phyloP scores from a whole-genome alignment of 2,888 invertebrate genomes.

The Leptothorax acervorum region DNA sequence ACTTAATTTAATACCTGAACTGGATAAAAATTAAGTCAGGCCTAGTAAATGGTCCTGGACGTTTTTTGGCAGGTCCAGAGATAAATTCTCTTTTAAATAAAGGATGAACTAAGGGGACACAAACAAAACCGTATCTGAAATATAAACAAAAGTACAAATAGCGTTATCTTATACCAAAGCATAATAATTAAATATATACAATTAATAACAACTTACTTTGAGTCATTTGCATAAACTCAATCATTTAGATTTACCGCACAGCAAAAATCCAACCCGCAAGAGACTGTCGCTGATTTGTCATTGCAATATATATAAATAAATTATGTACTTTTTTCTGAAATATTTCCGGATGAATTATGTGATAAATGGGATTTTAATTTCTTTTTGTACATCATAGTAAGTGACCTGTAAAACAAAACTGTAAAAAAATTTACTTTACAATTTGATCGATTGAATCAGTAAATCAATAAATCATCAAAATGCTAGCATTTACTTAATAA shows the following conservation, averaged over 20 bases:
- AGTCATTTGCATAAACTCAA: conserved; percentile 87
- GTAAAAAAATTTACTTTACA: background rate
- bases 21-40: conserved; percentile 92
- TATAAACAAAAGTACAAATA: background rate
- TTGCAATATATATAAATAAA: conserved; percentile 48
- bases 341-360: background rate
- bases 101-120: conserved; percentile 92
- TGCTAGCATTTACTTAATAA: background rate
- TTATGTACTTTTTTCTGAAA: conserved; percentile 1
- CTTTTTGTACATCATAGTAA: background rate
- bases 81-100: conserved; percentile 90
- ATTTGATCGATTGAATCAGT: background rate
- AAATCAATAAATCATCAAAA: background rate
- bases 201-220: conserved; percentile 81
- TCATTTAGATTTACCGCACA: conserved; percentile 88
- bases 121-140: conserved; percentile 91
- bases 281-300: conserved; percentile 87
- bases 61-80: conserved; percentile 87
- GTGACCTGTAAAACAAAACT: background rate
- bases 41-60: conserved; percentile 90
- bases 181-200: background rate
- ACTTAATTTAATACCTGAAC: conserved; percentile 84
- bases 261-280: conserved; percentile 90
- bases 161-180: background rate
- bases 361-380: background rate